These are phyloP conservation scores for Prunella himalayana DNA, from an alignment of 2,113 vertebrate species.

Conservation along the genomic window DNA sequence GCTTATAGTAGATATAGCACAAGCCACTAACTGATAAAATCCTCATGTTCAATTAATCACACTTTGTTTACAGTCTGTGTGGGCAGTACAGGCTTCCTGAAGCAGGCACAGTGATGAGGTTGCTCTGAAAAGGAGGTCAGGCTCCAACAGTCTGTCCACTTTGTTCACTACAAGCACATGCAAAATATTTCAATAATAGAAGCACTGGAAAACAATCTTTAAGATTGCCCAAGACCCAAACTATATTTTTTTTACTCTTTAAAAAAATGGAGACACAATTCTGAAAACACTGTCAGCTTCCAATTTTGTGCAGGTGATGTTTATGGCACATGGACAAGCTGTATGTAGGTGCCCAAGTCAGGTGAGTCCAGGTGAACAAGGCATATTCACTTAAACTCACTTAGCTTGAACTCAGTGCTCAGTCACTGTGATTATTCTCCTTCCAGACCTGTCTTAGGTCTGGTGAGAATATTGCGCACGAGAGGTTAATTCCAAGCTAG, in stretches of 20 bases:
- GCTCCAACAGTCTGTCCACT: background rate
- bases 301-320: background rate
- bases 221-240: background rate
- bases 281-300: background rate
- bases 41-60: background rate
- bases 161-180: background rate
- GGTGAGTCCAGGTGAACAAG: background rate
- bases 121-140: background rate
- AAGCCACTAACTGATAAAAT: background rate
- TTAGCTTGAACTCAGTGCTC: background rate
- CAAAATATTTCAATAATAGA: background rate
- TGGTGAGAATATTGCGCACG: background rate
- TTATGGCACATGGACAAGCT: background rate
- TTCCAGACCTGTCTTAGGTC: background rate
- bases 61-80: background rate
- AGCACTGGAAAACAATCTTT: background rate
- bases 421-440: background rate
- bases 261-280: background rate
- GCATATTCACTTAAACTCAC: background rate
- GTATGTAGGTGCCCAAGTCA: background rate
- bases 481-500: background rate
- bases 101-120: background rate
- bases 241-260: background rate
- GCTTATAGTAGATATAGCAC: background rate
- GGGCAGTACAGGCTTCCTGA: background rate